Evolutionary conservation across 1,140 invertebrate species (phyloP).

Genomic region (Paralvinella palmiformis): DNA sequence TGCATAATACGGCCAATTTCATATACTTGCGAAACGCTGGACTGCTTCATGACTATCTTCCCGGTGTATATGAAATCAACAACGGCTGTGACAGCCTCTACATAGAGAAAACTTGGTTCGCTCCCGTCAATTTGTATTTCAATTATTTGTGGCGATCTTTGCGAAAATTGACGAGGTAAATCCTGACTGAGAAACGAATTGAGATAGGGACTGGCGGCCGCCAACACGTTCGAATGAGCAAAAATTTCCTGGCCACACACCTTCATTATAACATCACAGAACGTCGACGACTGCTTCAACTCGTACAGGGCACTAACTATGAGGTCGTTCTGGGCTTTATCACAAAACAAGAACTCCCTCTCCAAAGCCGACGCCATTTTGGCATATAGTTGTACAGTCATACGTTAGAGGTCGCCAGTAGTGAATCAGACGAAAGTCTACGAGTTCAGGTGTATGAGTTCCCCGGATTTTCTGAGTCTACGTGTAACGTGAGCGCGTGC

Average conservation of each 20-base stretch:
- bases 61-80: constrained; percentile 49
- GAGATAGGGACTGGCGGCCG: constrained; percentile 47
- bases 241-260: constrained; percentile 38
- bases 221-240: constrained; percentile 49
- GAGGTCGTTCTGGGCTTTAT: constrained; percentile 2
- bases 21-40: constrained; percentile 34
- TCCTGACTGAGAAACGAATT: constrained; percentile 34
- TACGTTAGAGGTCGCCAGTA: too few relatives aligned
- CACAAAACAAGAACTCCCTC: constrained; percentile 17
- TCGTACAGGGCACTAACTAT: constrained; percentile 32
- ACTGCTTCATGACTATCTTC: constrained; percentile 28
- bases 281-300: constrained; percentile 35
- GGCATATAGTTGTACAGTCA: too few relatives aligned
- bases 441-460: too few relatives aligned
- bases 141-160: constrained; percentile 44
- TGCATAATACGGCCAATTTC: constrained; percentile 32
- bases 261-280: constrained; percentile 48
- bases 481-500: too few relatives aligned
- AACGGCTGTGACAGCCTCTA: constrained; percentile 36
- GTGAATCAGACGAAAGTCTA: too few relatives aligned
- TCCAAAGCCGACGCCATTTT: constrained; percentile 8
- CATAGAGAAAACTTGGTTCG: constrained; percentile 27
- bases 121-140: constrained; percentile 44
- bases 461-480: too few relatives aligned
- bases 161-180: constrained; percentile 36